Conservation (phyloP, 2,113 vertebrate species). For the Phalacrocorax aristotelis region DNA sequence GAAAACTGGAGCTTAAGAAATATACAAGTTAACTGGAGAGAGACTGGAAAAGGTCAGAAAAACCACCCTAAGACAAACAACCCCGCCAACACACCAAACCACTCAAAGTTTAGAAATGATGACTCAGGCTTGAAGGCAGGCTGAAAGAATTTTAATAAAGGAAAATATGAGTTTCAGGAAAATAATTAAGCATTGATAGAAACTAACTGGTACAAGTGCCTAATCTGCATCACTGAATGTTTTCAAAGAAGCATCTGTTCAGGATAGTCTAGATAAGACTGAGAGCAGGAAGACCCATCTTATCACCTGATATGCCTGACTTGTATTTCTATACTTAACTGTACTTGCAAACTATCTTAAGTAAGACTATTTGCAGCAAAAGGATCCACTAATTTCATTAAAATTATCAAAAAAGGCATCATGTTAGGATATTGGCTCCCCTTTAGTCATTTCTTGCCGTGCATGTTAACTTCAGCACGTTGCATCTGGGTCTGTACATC, state of each 20-base stretch:
- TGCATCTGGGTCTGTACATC: neutral
- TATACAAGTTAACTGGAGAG: neutral
- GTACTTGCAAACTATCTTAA: neutral
- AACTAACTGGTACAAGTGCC: neutral
- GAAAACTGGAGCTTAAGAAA: neutral
- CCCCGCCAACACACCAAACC: neutral
- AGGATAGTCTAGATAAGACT: neutral
- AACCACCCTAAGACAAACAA: neutral
- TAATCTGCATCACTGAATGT: neutral
- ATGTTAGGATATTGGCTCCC: neutral
- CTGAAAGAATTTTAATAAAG: neutral
- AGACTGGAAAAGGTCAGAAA: neutral
- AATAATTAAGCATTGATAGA: neutral
- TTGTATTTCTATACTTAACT: neutral
- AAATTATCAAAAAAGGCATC: neutral
- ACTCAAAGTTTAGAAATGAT: neutral
- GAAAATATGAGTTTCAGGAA: neutral
- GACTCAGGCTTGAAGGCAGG: neutral
- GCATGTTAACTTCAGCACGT: neutral
- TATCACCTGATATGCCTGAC: neutral
- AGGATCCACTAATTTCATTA: neutral
- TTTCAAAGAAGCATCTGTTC: neutral
- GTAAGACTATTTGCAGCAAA: neutral
- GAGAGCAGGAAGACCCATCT: neutral
- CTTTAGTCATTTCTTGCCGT: neutral